A percentile compares a stretch with the other conserved stretches of the same genome.
Evolutionary conservation across 64 coral and sea anemone genomes (phyloP).

Genomic region (Dendronephthya gigantea): DNA sequence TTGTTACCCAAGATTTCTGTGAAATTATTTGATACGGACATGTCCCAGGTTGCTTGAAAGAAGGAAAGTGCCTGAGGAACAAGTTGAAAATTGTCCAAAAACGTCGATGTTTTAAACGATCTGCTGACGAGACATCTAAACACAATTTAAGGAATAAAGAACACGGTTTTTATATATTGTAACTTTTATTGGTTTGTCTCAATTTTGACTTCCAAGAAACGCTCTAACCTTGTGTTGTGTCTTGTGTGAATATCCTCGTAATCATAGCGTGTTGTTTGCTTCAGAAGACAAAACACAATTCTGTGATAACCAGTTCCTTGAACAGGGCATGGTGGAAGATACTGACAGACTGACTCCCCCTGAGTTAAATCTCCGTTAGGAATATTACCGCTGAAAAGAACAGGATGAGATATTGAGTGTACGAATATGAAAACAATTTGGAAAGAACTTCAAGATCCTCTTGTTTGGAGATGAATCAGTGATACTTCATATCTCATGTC

Average conservation of each 20-base stretch:
- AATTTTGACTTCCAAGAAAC: too few species aligned
- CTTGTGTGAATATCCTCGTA: constrained; percentile 10
- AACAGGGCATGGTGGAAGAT: constrained; percentile 60
- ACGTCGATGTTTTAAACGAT: constrained; percentile 33
- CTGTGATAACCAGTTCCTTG: constrained; percentile 76
- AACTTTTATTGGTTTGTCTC: too few species aligned
- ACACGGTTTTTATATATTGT: too few species aligned
- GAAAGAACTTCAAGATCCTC: too few species aligned
- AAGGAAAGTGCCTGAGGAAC: constrained; percentile 51
- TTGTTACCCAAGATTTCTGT: constrained; percentile 62
- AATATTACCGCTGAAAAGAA: constrained; percentile 55
- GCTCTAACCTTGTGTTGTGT: constrained; percentile 9
- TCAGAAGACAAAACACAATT: constrained; percentile 79
- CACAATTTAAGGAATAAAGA: not conserved
- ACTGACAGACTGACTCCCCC: constrained; percentile 41
- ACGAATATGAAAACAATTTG: not conserved
- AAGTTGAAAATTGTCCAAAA: constrained; percentile 26
- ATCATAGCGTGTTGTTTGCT: constrained; percentile 34
- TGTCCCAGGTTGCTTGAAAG: constrained; percentile 83
- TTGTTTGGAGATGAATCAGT: too few species aligned
- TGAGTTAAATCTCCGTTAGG: constrained; percentile 38
- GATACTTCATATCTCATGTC: too few species aligned
- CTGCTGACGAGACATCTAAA: constrained; percentile 31
- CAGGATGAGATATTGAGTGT: not conserved
- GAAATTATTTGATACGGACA: constrained; percentile 53